Conservation (phyloP, 2,113 vertebrate species). For the Atlantisia rogersi region DNA sequence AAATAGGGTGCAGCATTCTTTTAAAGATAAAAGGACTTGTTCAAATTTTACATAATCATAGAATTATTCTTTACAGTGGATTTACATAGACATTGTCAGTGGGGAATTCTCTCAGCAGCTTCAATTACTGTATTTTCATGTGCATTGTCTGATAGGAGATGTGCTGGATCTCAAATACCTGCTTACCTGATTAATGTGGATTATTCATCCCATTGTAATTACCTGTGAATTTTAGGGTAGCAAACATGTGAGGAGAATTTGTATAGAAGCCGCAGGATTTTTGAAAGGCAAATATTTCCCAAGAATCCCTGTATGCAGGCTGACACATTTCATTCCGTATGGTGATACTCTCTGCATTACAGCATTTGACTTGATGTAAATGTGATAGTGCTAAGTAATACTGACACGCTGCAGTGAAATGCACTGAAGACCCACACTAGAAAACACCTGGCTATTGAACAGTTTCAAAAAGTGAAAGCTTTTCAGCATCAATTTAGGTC, state of each 20-base stretch:
- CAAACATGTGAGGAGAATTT: slow-evolving; percentile 72
- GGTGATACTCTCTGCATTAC: slow-evolving; percentile 54
- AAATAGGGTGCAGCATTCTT: slow-evolving; percentile 58
- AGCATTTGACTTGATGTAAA: slow-evolving; percentile 65
- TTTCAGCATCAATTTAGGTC: slow-evolving; percentile 54
- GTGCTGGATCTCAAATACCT: slow-evolving; percentile 69
- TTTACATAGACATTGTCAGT: slow-evolving; percentile 70
- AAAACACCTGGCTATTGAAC: slow-evolving; percentile 60
- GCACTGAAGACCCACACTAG: slow-evolving; percentile 57
- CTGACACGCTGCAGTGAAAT: slow-evolving; percentile 54
- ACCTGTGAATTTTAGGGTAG: slow-evolving; percentile 74
- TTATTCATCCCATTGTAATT: slow-evolving; percentile 72
- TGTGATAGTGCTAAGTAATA: slow-evolving; percentile 63
- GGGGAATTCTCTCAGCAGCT: slow-evolving; percentile 56
- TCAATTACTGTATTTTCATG: slow-evolving; percentile 68
- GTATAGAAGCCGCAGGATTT: slow-evolving; percentile 62
- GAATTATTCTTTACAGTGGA: slow-evolving; percentile 69
- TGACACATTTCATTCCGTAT: slow-evolving; percentile 67
- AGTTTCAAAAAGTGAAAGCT: slow-evolving; percentile 57
- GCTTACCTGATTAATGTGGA: slow-evolving; percentile 74
- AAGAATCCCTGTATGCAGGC: slow-evolving; percentile 57
- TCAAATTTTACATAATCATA: slow-evolving; percentile 69
- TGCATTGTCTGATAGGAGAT: slow-evolving; percentile 68
- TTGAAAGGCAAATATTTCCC: slow-evolving; percentile 72
- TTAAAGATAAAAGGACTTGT: slow-evolving; percentile 67